Evolutionary conservation across 1,140 invertebrate species (phyloP).

Genomic region (Uloborus diversus): DNA sequence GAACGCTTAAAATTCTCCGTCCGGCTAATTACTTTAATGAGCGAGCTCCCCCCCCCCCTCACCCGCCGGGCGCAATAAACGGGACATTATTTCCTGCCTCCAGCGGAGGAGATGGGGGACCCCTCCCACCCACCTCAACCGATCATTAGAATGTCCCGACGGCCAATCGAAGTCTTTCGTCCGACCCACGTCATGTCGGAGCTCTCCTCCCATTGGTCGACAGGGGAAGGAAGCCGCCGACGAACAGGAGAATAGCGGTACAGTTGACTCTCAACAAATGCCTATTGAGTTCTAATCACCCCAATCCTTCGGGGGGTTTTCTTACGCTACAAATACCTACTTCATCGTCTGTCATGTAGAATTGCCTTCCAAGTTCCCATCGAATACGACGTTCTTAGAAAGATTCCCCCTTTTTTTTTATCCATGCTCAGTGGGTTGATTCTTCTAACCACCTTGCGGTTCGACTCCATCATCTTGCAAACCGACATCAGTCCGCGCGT

Average conservation of each 20-base stretch:
- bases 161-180: neutral
- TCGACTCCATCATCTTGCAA: too few species aligned
- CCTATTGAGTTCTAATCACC: neutral
- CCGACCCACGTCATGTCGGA: neutral
- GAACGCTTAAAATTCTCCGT: conserved; percentile 9
- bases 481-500: too few species aligned
- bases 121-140: neutral
- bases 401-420: neutral
- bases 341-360: neutral
- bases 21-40: conserved; percentile 39
- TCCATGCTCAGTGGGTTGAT: neutral
- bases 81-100: neutral
- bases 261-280: neutral
- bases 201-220: neutral
- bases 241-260: neutral
- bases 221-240: neutral
- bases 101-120: neutral
- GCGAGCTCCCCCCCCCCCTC: neutral
- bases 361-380: neutral
- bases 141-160: neutral
- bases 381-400: neutral
- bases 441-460: neutral
- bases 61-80: neutral
- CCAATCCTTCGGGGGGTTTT: neutral
- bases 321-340: neutral